Percentiles rank a stretch among this genome's conserved stretches.
phyloP scores from a whole-genome alignment of 2,797 vertebrate species.

The Ibycter americanus region DNA sequence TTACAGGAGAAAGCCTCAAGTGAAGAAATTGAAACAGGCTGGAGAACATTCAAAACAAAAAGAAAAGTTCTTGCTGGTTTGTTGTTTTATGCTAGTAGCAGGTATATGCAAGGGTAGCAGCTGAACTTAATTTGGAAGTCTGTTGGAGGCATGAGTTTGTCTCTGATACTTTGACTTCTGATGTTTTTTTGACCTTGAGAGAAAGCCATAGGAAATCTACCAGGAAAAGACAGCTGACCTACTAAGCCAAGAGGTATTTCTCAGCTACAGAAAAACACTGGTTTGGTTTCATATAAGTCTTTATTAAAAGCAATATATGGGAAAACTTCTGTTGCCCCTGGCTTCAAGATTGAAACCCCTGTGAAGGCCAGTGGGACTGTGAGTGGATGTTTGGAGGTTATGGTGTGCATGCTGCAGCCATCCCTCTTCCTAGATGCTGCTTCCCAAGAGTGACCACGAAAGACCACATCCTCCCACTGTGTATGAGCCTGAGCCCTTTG shows the following conservation, averaged over 20 bases:
- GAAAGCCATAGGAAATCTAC: neutral
- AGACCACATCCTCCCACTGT: fast-evolving
- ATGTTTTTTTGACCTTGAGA: neutral
- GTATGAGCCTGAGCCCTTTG: neutral
- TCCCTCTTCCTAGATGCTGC: neutral
- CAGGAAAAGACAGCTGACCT: neutral
- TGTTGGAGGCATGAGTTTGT: neutral
- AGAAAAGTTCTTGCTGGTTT: neutral
- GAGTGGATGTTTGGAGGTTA: neutral
- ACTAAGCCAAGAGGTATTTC: neutral
- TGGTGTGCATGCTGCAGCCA: neutral
- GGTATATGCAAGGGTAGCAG: neutral
- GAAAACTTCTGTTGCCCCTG: neutral
- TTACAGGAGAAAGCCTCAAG: neutral
- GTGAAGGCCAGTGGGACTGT: neutral
- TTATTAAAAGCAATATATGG: neutral
- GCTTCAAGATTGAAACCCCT: neutral
- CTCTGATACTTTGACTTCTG: neutral
- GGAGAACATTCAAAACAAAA: neutral
- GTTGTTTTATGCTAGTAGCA: neutral
- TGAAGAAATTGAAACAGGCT: neutral
- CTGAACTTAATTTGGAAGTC: neutral
- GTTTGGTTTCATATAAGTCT: neutral
- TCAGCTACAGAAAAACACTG: neutral
- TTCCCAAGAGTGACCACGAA: neutral